phyloP scores from a whole-genome alignment of 2,888 invertebrate species.

The Drosophila neutralis region DNA sequence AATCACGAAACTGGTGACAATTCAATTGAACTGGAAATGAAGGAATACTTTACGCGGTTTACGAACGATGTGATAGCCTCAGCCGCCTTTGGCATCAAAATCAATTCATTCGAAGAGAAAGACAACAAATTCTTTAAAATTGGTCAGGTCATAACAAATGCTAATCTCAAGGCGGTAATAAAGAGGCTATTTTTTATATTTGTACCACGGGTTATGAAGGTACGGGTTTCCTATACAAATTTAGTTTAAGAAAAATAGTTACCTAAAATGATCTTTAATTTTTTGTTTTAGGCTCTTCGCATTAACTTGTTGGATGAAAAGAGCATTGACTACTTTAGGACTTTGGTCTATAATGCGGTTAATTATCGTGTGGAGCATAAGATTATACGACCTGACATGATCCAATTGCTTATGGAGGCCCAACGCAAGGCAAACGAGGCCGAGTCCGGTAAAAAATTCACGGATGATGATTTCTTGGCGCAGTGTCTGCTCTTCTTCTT shows the following conservation, averaged over 20 bases:
- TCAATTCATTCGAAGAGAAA: conserved; percentile 86
- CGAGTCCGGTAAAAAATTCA: conserved; percentile 49
- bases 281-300: conserved; percentile 52
- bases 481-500: conserved; percentile 86
- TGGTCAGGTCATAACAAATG: conserved; percentile 85
- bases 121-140: conserved; percentile 86
- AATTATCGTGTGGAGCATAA: conserved; percentile 84
- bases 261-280: background rate
- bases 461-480: conserved; percentile 86
- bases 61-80: conserved; percentile 85
- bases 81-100: conserved; percentile 85
- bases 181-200: conserved; percentile 66
- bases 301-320: conserved; percentile 80
- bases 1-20: background rate
- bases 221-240: conserved; percentile 12
- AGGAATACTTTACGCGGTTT: conserved; percentile 81
- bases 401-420: conserved; percentile 86
- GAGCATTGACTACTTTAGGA: conserved; percentile 82
- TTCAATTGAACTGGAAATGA: conserved; percentile 81
- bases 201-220: conserved; percentile 72
- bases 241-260: too few species aligned
- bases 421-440: conserved; percentile 43
- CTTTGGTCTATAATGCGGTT: conserved; percentile 84
- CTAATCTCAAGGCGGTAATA: conserved; percentile 58
- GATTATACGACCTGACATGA: conserved; percentile 86